Evolutionary conservation across 2,888 invertebrate genomes (phyloP).

Genomic region (Eulithis prunata): DNA sequence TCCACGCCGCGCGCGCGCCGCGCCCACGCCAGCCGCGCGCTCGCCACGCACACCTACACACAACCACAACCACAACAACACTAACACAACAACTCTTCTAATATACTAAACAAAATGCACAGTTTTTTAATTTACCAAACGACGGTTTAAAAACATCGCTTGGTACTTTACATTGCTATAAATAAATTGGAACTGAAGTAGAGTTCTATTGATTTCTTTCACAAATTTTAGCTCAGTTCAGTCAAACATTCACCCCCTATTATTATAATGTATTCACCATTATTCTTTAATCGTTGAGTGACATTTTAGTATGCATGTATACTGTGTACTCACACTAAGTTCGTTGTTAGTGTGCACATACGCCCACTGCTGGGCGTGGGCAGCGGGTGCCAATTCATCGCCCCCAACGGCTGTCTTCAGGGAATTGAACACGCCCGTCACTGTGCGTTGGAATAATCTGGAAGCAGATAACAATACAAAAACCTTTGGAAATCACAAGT

Average conservation of each 20-base stretch:
- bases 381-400: constrained; percentile 55
- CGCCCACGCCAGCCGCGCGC: constrained; percentile 80
- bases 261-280: too few species aligned
- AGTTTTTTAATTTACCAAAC: too few species aligned
- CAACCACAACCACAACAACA: neutral
- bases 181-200: too few species aligned
- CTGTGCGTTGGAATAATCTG: constrained; percentile 89
- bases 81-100: too few species aligned
- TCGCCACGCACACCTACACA: constrained; percentile 50
- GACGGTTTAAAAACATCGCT: too few species aligned
- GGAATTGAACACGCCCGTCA: constrained; percentile 91
- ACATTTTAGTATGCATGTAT: too few species aligned
- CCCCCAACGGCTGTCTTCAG: constrained; percentile 87
- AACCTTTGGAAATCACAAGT: neutral
- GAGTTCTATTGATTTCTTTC: too few species aligned
- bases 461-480: neutral
- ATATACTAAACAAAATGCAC: too few species aligned
- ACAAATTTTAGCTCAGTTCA: too few species aligned
- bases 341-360: constrained; percentile 66
- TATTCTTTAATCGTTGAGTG: too few species aligned
- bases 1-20: constrained; percentile 86
- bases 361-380: constrained; percentile 64
- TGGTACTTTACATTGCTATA: too few species aligned
- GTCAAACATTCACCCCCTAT: too few species aligned
- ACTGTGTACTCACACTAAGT: constrained; percentile 56